Base-by-base conservation (phyloP, 2,797 vertebrate species). In the Podarcis lilfordi region DNA sequence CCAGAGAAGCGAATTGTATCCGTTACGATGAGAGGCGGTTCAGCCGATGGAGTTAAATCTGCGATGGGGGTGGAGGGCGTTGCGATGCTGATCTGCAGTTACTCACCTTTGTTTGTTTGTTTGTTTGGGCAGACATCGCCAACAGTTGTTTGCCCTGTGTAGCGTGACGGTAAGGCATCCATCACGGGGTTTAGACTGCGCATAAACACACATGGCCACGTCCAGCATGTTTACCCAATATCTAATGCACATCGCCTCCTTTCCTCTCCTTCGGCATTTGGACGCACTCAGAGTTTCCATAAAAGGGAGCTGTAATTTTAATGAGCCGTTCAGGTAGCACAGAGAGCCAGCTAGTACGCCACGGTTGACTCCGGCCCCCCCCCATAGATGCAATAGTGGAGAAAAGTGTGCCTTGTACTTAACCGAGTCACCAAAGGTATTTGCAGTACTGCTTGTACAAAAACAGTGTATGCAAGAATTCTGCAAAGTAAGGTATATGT, bases 221-320 rank as follows among this genome's bases (percentile, higher is more conserved):
- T 45, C 68, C n/a, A 32, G n/a, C 19, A 68, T 75, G 77, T 79
- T 85, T 85, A 85, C 37, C 32, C 66, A 76, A 75, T 85, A 75
- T 72, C 40, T 45, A 74, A 45, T 64, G 43, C 55, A 37, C 25
- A 10, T 2, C 82, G n/a, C 13, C 23, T 45, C 1, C 19, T 15
- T 15, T 32, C 7, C 1, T 13, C 35, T n/a, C 9, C n/a, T 8
- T 88, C 75, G 43, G 72, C 59, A 37, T 74, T 50, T 85, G 59
- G 55, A 25, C 40, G 32, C 25, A 27, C 40, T 32, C 69, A 59
- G 29, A 50, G 75, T 76, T 80, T 82, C 72, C 45, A 86, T n/a
- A 75, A 80, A 80, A 64, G n/a, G 29, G 25, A 64, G 17, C 23
- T 86, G 55, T 40, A 11, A 35, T 85, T 75, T 35, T 85, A 80